Evolutionary conservation across 2,888 invertebrate species (phyloP), one percentile per base, ranked within the genome.

Genomic region (Oxyteleia sp.): DNA sequence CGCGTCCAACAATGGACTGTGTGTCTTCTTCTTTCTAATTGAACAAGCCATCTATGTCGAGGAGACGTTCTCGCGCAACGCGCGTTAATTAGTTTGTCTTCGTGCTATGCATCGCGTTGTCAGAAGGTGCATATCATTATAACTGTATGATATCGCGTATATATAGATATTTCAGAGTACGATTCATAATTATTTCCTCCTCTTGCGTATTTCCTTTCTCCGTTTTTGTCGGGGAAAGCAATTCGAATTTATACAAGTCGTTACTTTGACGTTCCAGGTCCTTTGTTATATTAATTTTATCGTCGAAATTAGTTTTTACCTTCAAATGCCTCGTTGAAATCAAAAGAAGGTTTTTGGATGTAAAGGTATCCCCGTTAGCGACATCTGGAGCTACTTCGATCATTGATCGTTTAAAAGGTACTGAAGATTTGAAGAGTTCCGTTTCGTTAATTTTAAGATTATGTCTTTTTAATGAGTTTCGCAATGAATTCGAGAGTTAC

Each of bases 21-120:
- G 71, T 51, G 32, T 64, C 71, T 79, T 55, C 49, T 79, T 71
- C 71, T 72, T 66, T 66, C 71, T 72, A 79, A 71, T 71, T 71
- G 55, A 63, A 71, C 69, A 26, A 57, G 55, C 47, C 26, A 49
- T 53, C 49, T 20, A 41, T 26, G 63, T 32, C 23, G 41, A 72
- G 57, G 75, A 64, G 57, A 66, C 35, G 57, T 66, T 66, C 64
- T 55, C 41, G 20, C 61, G 51, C 61, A 61, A 41, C 59, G 61
- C 63, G 69, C 32, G 63, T 64, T 71, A 69, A 79, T 78, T 78
- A 78, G 63, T 69, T 78, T 78, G 68, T 68, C 69, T 57, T 64
- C 23, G 45, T 55, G 47, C 16, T 45, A 45, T 45, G 45, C 45
- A 18, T 45, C 18, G 45, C 45, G 18, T 16, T 51, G 63, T 55